Percentiles rank a stretch among this genome's conserved stretches.
Evolutionary conservation across 2,888 invertebrate genomes (phyloP).

Genomic region (Pristionchus arcanus): DNA sequence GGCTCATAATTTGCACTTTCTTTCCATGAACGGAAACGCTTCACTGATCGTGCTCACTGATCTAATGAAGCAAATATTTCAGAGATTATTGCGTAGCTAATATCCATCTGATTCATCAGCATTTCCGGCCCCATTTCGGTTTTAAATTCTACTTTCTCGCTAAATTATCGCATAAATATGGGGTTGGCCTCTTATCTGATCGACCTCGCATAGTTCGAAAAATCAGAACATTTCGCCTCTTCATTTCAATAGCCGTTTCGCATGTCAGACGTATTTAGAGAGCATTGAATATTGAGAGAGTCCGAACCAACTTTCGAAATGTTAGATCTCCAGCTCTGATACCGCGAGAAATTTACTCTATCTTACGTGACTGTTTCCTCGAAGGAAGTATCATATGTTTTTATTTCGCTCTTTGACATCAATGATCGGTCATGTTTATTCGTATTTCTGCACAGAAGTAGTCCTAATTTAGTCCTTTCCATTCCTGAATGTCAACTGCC

Average conservation of each 20-base stretch:
- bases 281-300: no score
- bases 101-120: neutral
- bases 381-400: neutral
- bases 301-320: neutral
- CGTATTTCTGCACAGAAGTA: neutral
- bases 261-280: no score
- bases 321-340: neutral
- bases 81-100: no score
- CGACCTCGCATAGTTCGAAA: neutral
- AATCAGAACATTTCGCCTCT: neutral
- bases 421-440: neutral
- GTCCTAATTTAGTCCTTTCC: neutral
- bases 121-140: neutral
- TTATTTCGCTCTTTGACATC: neutral
- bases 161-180: neutral
- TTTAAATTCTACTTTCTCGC: neutral
- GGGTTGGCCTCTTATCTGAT: slow-evolving; percentile 13
- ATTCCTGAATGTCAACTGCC: neutral
- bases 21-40: no score
- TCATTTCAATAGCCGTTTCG: no score
- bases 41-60: no score
- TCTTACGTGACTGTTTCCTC: neutral
- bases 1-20: neutral
- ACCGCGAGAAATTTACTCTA: neutral
- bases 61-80: no score